Evolutionary conservation across 2,113 vertebrate species (phyloP).

Genomic region (Lepisosteus oculatus): DNA sequence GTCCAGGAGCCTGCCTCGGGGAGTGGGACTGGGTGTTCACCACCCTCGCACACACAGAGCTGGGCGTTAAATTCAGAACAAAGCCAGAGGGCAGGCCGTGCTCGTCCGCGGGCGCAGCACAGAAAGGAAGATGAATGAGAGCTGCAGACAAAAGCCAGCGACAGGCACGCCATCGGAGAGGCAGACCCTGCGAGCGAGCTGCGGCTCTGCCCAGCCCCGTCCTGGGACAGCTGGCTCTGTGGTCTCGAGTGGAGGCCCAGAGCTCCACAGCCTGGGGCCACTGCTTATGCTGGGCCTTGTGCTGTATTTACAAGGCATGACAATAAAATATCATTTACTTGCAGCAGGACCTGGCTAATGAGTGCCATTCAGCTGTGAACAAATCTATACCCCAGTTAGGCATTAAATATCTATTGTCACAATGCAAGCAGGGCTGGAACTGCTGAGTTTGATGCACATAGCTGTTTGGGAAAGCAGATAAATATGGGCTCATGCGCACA

Average conservation of each 20-base stretch:
- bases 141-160: no score
- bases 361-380: neutral
- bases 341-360: conserved; percentile 22
- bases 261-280: conserved; percentile 57
- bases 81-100: no score
- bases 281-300: conserved; percentile 64
- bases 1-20: neutral
- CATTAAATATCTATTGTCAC: neutral
- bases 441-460: neutral
- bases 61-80: no score
- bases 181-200: no score
- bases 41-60: neutral
- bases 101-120: no score
- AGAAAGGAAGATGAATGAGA: no score
- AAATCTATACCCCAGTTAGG: neutral
- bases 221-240: conserved; percentile 59
- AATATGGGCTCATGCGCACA: neutral
- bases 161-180: no score
- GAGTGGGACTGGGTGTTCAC: neutral
- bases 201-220: conserved; percentile 18
- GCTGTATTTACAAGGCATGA: conserved; percentile 10
- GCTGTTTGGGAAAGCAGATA: neutral
- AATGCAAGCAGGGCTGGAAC: neutral
- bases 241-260: conserved; percentile 54
- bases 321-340: neutral